Percentiles rank a stretch among this genome's conserved stretches.
Evolutionary conservation across 2,113 vertebrate genomes (phyloP).

Genomic region (Pollimyrus isidori): DNA sequence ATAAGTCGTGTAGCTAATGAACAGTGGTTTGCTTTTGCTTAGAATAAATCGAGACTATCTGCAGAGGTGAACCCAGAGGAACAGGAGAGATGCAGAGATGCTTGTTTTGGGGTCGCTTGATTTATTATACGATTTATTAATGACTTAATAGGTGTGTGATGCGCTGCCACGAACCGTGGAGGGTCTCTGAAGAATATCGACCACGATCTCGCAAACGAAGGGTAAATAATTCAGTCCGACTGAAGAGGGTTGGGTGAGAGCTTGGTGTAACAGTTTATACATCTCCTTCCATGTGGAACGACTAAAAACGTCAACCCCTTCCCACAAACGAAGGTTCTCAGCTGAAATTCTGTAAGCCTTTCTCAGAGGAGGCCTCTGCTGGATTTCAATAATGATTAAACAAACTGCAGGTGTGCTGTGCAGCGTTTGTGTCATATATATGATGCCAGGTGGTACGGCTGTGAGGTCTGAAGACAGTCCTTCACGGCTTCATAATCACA

Average conservation of each 20-base stretch:
- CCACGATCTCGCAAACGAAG: neutral
- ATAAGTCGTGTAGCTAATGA: neutral
- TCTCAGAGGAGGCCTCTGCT: neutral
- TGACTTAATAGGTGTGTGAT: neutral
- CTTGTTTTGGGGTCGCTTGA: neutral
- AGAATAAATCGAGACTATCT: neutral
- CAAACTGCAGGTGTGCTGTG: neutral
- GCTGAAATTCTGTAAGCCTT: neutral
- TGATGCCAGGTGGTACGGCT: neutral
- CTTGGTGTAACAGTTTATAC: neutral
- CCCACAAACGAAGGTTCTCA: neutral
- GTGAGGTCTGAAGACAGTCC: neutral
- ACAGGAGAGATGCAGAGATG: neutral
- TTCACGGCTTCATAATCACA: neutral
- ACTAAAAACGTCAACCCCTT: neutral
- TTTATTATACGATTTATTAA: neutral
- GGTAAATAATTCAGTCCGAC: neutral
- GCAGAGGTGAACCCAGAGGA: neutral
- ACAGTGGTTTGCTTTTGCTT: neutral
- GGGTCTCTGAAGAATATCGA: neutral
- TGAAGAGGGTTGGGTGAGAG: neutral
- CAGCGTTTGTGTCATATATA: neutral
- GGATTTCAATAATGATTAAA: constrained; percentile 5
- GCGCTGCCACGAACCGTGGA: neutral
- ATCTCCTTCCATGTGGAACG: neutral